Evolutionary conservation across 2,797 vertebrate species (phyloP), one percentile per base, ranked within the genome.

Genomic region (Pseudotriccus pelzelni): DNA sequence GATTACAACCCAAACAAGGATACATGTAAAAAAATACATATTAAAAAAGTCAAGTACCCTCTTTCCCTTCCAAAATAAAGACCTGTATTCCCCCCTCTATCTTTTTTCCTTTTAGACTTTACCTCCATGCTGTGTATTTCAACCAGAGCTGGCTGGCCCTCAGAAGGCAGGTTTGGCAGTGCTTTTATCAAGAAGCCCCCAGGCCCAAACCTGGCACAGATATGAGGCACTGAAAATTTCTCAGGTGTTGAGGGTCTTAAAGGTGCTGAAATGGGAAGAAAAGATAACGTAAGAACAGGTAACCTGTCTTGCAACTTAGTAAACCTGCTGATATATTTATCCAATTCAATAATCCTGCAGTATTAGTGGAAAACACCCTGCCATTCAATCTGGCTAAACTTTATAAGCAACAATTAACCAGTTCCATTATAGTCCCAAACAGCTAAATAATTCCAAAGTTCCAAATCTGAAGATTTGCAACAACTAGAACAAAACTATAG

Each of bases 81-180:
- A 2, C 6, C 8, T 47, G 23, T 22, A 70, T 53, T 77, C 37
- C 14, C 59, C 14, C 36, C 56, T 16, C 23, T 49, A 17, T 15
- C 7, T 46, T 23, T 50, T 68, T 50, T 47, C 27, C 27, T 55
- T 34, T 20, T 11, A 17, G 49, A 27, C 17, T 63, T 97, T 96
- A 99, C 99, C 99, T 99, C 99, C 98, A 99, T 97, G 95, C 98
- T 99, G 98, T 99, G 98, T 69, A 99, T 98, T 91, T 99, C 99
- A 19, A 99, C 99, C 47, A 99, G 97, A 24, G 99, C 99, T 3
- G 99, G 99, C 96, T 99, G 99, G n/a, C 99, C 99, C 53, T 99
- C 99, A 2, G 99, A 99, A 50, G 99, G 99, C 34, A 99, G 97
- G 94, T 99, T 99, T 49, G 99, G 98, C 58, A 99, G 96, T 30